phyloP scores from a whole-genome alignment of 2,113 vertebrate genomes.

The Carettochelys insculpta region DNA sequence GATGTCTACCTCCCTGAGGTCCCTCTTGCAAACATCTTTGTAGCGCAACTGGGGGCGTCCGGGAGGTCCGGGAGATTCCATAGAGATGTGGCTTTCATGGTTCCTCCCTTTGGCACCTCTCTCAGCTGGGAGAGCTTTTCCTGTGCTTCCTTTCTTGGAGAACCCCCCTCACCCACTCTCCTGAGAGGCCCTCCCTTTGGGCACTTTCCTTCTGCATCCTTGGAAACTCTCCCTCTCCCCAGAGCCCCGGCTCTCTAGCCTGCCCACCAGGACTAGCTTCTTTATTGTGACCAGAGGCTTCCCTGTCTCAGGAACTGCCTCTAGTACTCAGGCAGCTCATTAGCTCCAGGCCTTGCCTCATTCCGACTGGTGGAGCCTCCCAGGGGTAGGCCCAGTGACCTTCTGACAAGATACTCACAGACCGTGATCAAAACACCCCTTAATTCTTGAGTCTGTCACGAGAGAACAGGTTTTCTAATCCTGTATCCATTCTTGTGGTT shows the following conservation, averaged over 20 bases:
- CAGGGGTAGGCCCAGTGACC: not conserved
- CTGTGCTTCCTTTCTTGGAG: not conserved
- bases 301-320: too few species aligned
- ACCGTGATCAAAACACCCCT: not conserved
- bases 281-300: not conserved
- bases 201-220: not conserved
- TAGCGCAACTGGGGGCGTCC: too few species aligned
- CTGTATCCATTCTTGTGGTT: not conserved
- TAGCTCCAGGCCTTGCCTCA: not conserved
- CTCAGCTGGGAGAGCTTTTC: not conserved
- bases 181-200: not conserved
- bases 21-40: too few species aligned
- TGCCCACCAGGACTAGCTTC: not conserved
- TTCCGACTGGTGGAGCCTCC: not conserved
- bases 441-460: not conserved
- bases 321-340: not conserved
- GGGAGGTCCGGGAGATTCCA: too few species aligned
- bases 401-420: not conserved
- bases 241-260: not conserved
- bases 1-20: too few species aligned
- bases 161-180: not conserved
- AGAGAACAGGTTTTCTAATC: not conserved
- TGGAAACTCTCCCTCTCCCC: too few species aligned
- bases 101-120: not conserved
- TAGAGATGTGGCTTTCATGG: not conserved